A percentile compares a stretch with the other conserved stretches of the same genome.
Evolutionary conservation across 2,797 vertebrate genomes (phyloP).

Genomic region (Lateolabrax maculatus): DNA sequence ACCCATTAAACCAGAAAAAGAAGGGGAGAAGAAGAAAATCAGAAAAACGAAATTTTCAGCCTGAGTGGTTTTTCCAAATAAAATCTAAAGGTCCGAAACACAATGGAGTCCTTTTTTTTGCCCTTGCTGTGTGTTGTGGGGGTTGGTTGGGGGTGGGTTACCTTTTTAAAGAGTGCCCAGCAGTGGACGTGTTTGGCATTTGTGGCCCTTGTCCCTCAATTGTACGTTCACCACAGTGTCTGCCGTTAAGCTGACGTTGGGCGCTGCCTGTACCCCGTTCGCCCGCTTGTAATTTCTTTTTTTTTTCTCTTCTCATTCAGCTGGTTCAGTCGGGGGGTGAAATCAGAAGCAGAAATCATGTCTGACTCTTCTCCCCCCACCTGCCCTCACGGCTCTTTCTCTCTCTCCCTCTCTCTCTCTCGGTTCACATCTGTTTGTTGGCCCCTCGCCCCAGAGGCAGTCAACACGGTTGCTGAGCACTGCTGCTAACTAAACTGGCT

Average conservation of each 20-base stretch:
- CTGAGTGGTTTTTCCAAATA: conserved; percentile 82
- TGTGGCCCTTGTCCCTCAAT: conserved; percentile 80
- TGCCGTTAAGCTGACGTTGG: conserved; percentile 61
- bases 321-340: conserved; percentile 46
- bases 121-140: conserved; percentile 22
- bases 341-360: conserved; percentile 75
- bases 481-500: conserved; percentile 76
- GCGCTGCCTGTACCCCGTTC: conserved; percentile 40
- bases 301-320: conserved; percentile 37
- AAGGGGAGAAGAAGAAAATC: conserved; percentile 74
- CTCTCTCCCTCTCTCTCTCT: conserved; percentile 48
- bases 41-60: conserved; percentile 84
- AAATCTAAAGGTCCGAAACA: conserved; percentile 80
- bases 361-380: conserved; percentile 59
- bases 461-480: conserved; percentile 75
- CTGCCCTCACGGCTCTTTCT: conserved; percentile 48
- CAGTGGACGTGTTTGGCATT: conserved; percentile 88
- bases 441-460: conserved; percentile 70
- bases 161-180: conserved; percentile 84
- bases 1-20: conserved; percentile 68
- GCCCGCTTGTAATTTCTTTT: conserved; percentile 39
- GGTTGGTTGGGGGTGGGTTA: conserved; percentile 66
- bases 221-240: conserved; percentile 80
- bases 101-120: conserved; percentile 72
- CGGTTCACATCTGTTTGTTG: conserved; percentile 82